These are phyloP conservation scores for Tinamus guttatus DNA, from an alignment of 2,113 vertebrate species.

Conservation along the genomic window DNA sequence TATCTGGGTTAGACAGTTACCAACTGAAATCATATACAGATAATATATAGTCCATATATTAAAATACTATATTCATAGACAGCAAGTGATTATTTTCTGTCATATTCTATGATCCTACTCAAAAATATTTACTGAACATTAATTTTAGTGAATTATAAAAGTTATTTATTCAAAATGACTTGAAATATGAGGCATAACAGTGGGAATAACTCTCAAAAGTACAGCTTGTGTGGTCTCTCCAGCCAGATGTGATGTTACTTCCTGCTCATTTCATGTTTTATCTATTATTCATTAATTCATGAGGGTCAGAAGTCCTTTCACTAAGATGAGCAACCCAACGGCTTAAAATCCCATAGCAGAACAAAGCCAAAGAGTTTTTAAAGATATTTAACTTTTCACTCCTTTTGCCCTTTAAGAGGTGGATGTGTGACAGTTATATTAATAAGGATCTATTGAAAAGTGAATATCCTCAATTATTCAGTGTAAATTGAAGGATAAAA, in stretches of 20 bases:
- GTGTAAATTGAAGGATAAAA: conserved; percentile 23
- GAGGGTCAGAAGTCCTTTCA: conserved; percentile 47
- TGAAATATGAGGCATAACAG: neutral
- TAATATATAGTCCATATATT: rapidly evolving
- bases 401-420: neutral
- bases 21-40: neutral
- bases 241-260: neutral
- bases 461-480: conserved; percentile 8
- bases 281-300: conserved; percentile 13
- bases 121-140: neutral
- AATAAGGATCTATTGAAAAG: conserved; percentile 19
- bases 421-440: conserved; percentile 36
- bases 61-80: neutral
- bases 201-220: neutral
- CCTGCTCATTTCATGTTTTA: neutral
- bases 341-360: conserved; percentile 26
- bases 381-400: conserved; percentile 11
- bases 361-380: neutral
- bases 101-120: neutral
- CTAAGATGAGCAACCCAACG: neutral
- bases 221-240: neutral
- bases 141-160: neutral
- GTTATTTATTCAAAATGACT: neutral
- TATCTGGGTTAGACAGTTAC: neutral
- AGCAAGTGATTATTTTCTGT: neutral